Evolutionary conservation across 2,113 vertebrate species (phyloP).

Genomic region (Alethe castanea): DNA sequence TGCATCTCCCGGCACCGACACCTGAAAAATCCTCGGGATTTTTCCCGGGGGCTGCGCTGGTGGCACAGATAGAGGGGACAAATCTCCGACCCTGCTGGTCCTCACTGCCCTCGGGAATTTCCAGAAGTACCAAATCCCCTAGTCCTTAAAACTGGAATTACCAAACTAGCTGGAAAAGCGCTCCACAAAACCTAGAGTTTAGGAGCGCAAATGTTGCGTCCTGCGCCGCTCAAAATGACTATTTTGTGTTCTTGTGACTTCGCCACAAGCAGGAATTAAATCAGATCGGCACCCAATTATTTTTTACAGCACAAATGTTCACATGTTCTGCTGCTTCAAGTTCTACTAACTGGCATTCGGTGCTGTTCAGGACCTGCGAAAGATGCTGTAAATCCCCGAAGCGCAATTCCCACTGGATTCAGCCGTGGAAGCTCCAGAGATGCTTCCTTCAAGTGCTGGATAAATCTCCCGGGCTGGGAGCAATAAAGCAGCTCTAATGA

Average conservation of each 20-base stretch:
- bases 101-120: fast-evolving
- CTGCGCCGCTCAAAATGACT: neutral
- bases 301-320: neutral
- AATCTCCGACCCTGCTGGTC: neutral
- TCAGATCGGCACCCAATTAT: neutral
- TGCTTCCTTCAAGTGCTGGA: neutral
- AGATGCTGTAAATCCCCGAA: neutral
- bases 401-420: neutral
- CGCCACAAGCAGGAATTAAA: fast-evolving
- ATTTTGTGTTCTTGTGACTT: neutral
- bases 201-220: neutral
- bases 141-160: neutral
- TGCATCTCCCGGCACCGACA: neutral
- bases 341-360: neutral
- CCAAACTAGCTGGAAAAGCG: neutral
- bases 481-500: neutral
- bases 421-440: neutral
- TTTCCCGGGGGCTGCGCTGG: neutral
- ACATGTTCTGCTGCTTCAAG: fast-evolving
- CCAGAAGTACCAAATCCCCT: neutral
- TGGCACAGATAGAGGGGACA: fast-evolving
- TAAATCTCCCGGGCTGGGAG: neutral
- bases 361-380: neutral
- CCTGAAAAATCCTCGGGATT: neutral
- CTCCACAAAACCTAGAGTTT: fast-evolving